phyloP scores from a whole-genome alignment of 2,888 invertebrate species.

The Heteromyza rotundicornis region DNA sequence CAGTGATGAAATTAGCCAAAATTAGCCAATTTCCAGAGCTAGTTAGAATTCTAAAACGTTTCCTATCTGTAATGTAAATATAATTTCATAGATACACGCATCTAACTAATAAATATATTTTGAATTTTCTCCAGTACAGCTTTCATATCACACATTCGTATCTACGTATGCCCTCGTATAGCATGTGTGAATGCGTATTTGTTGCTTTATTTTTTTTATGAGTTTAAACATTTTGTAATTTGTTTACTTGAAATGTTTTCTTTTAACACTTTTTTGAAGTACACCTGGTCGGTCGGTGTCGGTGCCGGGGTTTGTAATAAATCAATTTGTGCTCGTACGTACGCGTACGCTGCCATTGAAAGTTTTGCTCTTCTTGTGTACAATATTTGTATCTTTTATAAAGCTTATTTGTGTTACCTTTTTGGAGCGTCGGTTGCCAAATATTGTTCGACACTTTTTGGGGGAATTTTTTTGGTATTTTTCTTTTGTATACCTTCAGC shows the following conservation, averaged over 20 bases:
- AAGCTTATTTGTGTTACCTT: too few relatives aligned
- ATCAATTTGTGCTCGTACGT: too few relatives aligned
- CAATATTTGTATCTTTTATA: too few relatives aligned
- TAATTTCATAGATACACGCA: too few relatives aligned
- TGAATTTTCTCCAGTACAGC: neutral
- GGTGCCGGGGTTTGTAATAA: too few relatives aligned
- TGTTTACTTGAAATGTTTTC: constrained; percentile 16
- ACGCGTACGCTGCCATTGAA: neutral
- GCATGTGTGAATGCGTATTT: neutral
- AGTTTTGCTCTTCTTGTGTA: neutral
- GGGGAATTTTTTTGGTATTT: neutral
- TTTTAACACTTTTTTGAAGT: constrained; percentile 12
- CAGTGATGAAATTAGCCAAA: too few relatives aligned
- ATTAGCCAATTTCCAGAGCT: too few relatives aligned
- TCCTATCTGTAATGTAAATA: too few relatives aligned
- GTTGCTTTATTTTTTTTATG: constrained; percentile 13
- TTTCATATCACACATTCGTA: neutral
- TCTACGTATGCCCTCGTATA: neutral
- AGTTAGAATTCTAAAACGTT: too few relatives aligned
- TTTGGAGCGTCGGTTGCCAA: too few relatives aligned
- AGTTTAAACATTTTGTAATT: constrained; percentile 5
- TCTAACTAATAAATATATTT: neutral
- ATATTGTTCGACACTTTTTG: neutral
- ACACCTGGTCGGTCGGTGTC: neutral
- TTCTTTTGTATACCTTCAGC: neutral